phyloP scores from a whole-genome alignment of 2,797 vertebrate species.

The Ceryle rudis region DNA sequence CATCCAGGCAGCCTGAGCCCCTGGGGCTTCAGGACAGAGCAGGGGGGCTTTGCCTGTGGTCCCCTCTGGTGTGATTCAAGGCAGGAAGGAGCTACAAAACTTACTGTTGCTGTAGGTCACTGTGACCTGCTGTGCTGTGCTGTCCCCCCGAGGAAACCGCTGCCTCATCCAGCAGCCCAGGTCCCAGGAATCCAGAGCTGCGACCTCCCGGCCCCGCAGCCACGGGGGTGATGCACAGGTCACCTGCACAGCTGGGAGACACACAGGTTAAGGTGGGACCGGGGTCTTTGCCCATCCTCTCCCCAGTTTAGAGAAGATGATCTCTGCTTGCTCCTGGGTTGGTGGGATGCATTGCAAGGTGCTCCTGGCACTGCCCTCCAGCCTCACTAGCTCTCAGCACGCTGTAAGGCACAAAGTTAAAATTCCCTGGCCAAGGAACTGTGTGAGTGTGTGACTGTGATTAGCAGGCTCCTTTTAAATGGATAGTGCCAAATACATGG shows the following conservation, averaged over 20 bases:
- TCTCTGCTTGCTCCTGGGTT: not conserved
- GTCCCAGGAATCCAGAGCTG: conserved; percentile 15
- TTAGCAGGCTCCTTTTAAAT: not conserved
- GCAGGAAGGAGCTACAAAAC: not conserved
- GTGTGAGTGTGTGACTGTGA: not conserved
- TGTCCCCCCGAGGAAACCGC: not conserved
- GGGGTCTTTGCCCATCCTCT: not conserved
- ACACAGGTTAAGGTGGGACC: not conserved
- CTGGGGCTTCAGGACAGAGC: not conserved
- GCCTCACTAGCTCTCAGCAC: rapidly evolving
- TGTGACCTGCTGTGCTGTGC: not conserved
- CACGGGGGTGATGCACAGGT: not conserved
- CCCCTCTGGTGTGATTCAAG: not conserved
- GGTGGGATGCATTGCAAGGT: rapidly evolving
- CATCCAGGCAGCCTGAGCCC: not conserved
- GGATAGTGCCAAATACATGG: not conserved
- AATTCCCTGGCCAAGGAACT: not conserved
- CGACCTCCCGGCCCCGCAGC: not conserved
- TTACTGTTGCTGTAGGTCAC: conserved; percentile 46
- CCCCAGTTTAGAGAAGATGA: not conserved
- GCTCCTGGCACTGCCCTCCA: not conserved
- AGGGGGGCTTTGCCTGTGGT: rapidly evolving
- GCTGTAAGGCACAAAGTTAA: not conserved
- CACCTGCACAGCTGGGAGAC: conserved; percentile 49
- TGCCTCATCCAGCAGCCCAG: conserved; percentile 27